Conservation (phyloP, 1,140 invertebrate genomes). For the Brachionus angularis region DNA sequence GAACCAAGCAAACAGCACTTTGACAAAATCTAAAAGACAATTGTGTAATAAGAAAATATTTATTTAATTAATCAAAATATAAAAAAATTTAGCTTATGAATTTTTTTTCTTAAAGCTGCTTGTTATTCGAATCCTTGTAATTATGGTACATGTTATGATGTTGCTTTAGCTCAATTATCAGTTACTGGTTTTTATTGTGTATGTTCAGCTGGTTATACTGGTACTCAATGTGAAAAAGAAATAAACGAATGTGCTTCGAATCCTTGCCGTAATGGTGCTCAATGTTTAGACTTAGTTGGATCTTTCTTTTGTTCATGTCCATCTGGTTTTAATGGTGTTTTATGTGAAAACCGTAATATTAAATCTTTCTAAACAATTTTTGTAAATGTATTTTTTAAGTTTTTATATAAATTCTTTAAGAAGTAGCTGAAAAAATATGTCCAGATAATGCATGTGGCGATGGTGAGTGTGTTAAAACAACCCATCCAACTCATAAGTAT, state of each 20-base stretch:
- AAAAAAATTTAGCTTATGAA: no score
- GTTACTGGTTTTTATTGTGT: constrained; percentile 62
- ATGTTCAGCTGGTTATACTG: constrained; percentile 46
- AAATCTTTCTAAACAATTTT: not conserved
- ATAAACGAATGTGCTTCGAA: constrained; percentile 40
- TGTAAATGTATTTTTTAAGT: no score
- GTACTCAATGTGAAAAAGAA: constrained; percentile 37
- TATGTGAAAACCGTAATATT: constrained; percentile 37
- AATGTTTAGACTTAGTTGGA: constrained; percentile 32
- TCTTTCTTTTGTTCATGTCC: constrained; percentile 43
- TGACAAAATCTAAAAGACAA: constrained; percentile 27
- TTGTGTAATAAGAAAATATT: not conserved
- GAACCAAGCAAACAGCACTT: not conserved
- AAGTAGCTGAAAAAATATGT: constrained; percentile 18
- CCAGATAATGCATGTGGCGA: constrained; percentile 41
- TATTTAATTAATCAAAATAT: not conserved
- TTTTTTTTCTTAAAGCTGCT: not conserved
- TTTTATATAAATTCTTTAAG: not conserved
- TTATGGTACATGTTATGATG: constrained; percentile 51
- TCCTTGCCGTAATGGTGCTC: constrained; percentile 29
- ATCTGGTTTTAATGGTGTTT: constrained; percentile 6
- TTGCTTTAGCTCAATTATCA: constrained; percentile 60
- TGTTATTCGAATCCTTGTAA: constrained; percentile 43
- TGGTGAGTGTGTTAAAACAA: constrained; percentile 35
- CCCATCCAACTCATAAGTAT: constrained; percentile 39